Base-by-base conservation (phyloP, 2,113 vertebrate genomes). In the Poeciliopsis retropinna region DNA sequence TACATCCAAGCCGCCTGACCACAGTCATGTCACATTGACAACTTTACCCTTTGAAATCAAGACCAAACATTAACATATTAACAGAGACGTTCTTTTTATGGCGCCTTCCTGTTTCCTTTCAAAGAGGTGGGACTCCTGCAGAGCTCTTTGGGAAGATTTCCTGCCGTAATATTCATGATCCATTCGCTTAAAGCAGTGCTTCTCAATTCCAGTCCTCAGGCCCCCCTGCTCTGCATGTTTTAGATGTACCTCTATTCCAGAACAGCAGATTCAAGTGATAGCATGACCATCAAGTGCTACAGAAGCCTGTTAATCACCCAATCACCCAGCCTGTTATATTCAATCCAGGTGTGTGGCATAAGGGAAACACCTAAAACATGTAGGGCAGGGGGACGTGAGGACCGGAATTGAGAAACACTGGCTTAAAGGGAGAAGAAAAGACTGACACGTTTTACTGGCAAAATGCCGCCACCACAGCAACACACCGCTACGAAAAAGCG, bases 31-130 rank as follows among this genome's bases (percentile, higher is more conserved):
- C 54, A 25, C 60, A 39, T 34, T 57, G 31, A 71, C 51, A 44
- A 72, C 22, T 34, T 25, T 15, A 5, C 37, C 39, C 70, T 73
- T 73, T 79, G 65, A 64, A 79, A 62, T 32, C 7, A 54, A 64
- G 66, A 34, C 15, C 5, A 39, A 15, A 74, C 66, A 80, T 80
- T 74, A 70, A 70, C 72, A 80, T 70, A 57, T 64, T 34, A 51
- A 73, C 51, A 41, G 65, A 64, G 61, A 68, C 65, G 54, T 60
- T 64, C 64, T 34, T 72, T 78, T 65, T 47, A 67, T 6, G 32
- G 25, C 44, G 14, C 27, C 7, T 13, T 62, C 17, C 27, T 27
- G 17, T 19, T 28, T 75, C 41, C 14, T 15, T 44, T 60, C 25
- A 37, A 13, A 29, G 6, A 34, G 60, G 17, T 31, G n/a, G 32